phyloP scores from a whole-genome alignment of 2,113 vertebrate species.

The Passerina amoena region DNA sequence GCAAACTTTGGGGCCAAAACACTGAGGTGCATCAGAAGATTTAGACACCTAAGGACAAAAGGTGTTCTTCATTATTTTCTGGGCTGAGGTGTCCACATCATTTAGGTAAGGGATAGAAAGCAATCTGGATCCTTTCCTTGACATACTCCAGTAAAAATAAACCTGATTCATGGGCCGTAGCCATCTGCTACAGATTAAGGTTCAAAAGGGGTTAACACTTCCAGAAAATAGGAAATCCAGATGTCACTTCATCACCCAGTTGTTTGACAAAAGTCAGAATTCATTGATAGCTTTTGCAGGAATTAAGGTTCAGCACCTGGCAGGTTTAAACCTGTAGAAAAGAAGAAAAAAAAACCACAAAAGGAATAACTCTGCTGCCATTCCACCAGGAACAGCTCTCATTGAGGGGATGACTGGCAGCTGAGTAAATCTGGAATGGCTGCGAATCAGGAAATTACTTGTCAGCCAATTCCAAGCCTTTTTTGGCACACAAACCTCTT shows the following conservation, averaged over 20 bases:
- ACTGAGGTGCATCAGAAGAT: not conserved
- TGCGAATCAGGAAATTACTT: slow-evolving; percentile 49
- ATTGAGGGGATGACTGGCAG: slow-evolving; percentile 2
- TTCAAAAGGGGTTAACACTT: slow-evolving; percentile 11
- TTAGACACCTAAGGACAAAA: not conserved
- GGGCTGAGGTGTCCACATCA: not conserved
- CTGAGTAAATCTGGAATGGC: slow-evolving; percentile 33
- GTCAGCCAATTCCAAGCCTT: slow-evolving; percentile 46
- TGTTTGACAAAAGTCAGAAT: not conserved
- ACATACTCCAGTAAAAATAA: not conserved
- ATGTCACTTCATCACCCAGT: not conserved
- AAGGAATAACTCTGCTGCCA: not conserved
- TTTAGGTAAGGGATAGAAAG: not conserved
- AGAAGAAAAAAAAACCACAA: not conserved
- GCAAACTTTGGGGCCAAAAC: not conserved
- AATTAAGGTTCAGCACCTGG: not conserved
- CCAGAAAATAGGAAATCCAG: not conserved
- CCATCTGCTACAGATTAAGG: not conserved
- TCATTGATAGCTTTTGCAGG: slow-evolving; percentile 7
- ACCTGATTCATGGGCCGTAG: not conserved
- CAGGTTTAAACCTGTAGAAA: not conserved
- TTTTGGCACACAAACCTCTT: slow-evolving; percentile 40
- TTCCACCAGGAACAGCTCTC: not conserved
- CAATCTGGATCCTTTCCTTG: not conserved
- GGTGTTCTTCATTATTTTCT: not conserved